Percentiles rank a stretch among this genome's conserved stretches.
These are phyloP conservation scores for Actinernus sp. DNA, from an alignment of 92 coral and sea anemone species.

Conservation along the genomic window DNA sequence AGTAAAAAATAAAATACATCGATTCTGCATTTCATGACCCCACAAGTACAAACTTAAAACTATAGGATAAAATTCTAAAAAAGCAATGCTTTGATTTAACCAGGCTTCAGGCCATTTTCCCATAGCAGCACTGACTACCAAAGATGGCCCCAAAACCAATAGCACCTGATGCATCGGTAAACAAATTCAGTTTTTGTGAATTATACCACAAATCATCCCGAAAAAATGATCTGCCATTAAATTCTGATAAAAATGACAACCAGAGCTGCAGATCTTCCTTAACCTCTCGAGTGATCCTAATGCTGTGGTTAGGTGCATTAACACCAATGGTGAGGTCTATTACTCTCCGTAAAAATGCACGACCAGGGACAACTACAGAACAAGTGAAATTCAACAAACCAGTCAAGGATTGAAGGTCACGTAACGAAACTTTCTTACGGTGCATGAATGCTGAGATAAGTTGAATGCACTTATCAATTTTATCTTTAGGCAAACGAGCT, in stretches of 20 bases:
- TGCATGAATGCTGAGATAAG: slow-evolving; percentile 4
- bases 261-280: slow-evolving; percentile 43
- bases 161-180: slow-evolving; percentile 37
- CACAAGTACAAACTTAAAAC: slow-evolving; percentile 20
- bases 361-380: slow-evolving; percentile 28
- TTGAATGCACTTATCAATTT: slow-evolving; percentile 24
- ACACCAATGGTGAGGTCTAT: slow-evolving; percentile 38
- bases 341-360: slow-evolving; percentile 41
- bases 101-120: slow-evolving; percentile 35
- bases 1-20: slow-evolving; percentile 39
- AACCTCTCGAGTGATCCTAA: slow-evolving; percentile 8
- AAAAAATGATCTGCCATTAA: slow-evolving; percentile 42
- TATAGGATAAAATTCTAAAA: slow-evolving; percentile 27
- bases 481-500: slow-evolving; percentile 57
- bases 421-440: slow-evolving; percentile 30
- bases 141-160: slow-evolving; percentile 56
- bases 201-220: slow-evolving; percentile 25
- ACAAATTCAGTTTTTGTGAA: slow-evolving; percentile 19
- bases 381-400: slow-evolving; percentile 58
- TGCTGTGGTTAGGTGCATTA: neutral
- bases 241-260: slow-evolving; percentile 16
- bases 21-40: slow-evolving; percentile 30
- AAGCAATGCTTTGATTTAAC: slow-evolving; percentile 23
- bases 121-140: slow-evolving; percentile 40
- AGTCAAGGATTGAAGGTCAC: slow-evolving; percentile 33